Conservation (phyloP, 2,888 invertebrate species). For the Quadroppia sp. region DNA sequence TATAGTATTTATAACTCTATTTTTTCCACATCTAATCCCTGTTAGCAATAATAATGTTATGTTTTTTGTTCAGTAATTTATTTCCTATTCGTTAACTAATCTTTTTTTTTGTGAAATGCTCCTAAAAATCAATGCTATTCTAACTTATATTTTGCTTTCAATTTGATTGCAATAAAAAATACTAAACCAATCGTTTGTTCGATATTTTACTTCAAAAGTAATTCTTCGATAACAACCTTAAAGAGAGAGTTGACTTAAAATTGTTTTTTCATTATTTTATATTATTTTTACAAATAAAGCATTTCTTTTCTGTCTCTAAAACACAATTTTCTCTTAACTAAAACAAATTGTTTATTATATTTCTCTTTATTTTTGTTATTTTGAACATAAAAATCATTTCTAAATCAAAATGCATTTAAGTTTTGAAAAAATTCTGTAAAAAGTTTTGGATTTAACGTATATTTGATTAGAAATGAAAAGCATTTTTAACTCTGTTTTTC, state of each 20-base stretch:
- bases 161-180: neutral
- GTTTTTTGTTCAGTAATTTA: slow-evolving; percentile 27
- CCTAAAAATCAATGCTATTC: slow-evolving; percentile 16
- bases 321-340: neutral
- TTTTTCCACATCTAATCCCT: slow-evolving; percentile 23
- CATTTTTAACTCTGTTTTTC: slow-evolving; percentile 7
- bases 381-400: neutral
- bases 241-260: neutral
- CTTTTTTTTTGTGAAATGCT: neutral
- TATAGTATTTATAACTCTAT: slow-evolving; percentile 8
- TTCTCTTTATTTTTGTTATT: neutral
- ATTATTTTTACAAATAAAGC: neutral
- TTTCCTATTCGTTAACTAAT: slow-evolving; percentile 33
- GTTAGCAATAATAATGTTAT: slow-evolving; percentile 27
- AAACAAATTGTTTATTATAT: slow-evolving; percentile 21
- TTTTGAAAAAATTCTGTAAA: too few relatives aligned
- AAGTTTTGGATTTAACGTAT: too few relatives aligned
- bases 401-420: neutral
- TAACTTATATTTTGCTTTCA: neutral
- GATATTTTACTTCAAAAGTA: neutral
- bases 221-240: slow-evolving; percentile 33
- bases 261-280: neutral
- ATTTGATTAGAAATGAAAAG: too few relatives aligned
- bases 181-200: neutral
- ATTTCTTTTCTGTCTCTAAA: neutral